Percentiles rank a stretch among this genome's conserved stretches.
These are phyloP conservation scores for Cervus canadensis DNA, from an alignment of 2,113 vertebrate species.

Conservation along the genomic window DNA sequence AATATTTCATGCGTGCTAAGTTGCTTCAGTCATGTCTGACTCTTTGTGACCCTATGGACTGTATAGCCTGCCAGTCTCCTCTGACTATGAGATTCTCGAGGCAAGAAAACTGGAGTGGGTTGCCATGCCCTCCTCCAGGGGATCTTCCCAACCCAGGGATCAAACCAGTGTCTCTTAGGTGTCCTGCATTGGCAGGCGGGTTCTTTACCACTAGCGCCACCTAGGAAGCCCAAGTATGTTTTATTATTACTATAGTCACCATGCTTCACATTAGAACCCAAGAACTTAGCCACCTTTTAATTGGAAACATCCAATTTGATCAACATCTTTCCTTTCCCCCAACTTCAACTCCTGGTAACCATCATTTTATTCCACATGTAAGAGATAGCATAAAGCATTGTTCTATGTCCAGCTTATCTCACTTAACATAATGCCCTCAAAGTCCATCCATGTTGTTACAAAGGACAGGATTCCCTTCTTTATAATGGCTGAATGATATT, in stretches of 20 bases:
- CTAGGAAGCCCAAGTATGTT: background rate
- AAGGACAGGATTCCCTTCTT: background rate
- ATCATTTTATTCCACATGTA: background rate
- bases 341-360: background rate
- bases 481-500: background rate
- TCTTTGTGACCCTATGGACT: background rate
- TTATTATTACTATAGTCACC: background rate
- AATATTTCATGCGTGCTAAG: background rate
- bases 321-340: background rate
- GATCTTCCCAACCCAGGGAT: background rate
- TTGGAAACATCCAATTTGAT: background rate
- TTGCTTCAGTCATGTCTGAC: background rate
- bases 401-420: background rate
- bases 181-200: background rate
- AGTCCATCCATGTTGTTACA: background rate
- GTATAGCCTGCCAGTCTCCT: background rate
- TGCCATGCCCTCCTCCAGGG: background rate
- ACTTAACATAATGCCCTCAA: background rate
- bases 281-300: background rate
- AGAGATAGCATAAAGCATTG: background rate
- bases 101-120: background rate
- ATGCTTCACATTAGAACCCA: background rate
- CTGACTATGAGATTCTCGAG: background rate
- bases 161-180: background rate
- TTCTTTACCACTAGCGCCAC: background rate